Percentiles rank a stretch among this genome's conserved stretches.
phyloP scores from a whole-genome alignment of 1,140 invertebrate genomes.

The Bombus sibiricus region DNA sequence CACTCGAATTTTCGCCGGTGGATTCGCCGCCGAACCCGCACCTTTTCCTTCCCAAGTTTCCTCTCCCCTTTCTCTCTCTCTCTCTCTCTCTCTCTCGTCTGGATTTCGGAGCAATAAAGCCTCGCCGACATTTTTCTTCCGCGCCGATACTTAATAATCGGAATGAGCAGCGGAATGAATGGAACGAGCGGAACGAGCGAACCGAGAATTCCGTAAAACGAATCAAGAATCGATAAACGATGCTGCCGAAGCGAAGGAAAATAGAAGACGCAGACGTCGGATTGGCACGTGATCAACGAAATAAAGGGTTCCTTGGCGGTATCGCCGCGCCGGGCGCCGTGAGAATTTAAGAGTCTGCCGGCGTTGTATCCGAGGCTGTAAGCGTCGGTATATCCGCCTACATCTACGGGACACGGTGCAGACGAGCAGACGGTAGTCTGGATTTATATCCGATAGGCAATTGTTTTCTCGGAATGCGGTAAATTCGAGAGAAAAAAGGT shows the following conservation, averaged over 20 bases:
- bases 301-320: constrained; percentile 47
- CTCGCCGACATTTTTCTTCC: not conserved
- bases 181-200: constrained; percentile 27
- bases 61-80: not conserved
- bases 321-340: not conserved
- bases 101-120: too few species aligned
- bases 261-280: constrained; percentile 27
- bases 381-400: too few species aligned
- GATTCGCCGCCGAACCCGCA: not conserved
- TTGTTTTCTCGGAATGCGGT: constrained; percentile 72
- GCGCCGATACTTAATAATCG: constrained; percentile 40
- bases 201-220: constrained; percentile 43
- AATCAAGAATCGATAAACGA: constrained; percentile 55
- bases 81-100: too few species aligned
- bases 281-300: constrained; percentile 53
- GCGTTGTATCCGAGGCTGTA: not conserved
- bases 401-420: too few species aligned
- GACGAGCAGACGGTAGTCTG: constrained; percentile 7
- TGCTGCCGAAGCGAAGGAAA: constrained; percentile 33
- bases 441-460: constrained; percentile 73
- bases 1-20: constrained; percentile 56
- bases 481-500: constrained; percentile 52
- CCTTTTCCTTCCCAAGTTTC: not conserved
- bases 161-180: not conserved
- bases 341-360: constrained; percentile 55